Percentiles rank a stretch among this genome's conserved stretches.
Conservation (phyloP, 2,113 vertebrate genomes). For the Dipodomys stephensi region DNA sequence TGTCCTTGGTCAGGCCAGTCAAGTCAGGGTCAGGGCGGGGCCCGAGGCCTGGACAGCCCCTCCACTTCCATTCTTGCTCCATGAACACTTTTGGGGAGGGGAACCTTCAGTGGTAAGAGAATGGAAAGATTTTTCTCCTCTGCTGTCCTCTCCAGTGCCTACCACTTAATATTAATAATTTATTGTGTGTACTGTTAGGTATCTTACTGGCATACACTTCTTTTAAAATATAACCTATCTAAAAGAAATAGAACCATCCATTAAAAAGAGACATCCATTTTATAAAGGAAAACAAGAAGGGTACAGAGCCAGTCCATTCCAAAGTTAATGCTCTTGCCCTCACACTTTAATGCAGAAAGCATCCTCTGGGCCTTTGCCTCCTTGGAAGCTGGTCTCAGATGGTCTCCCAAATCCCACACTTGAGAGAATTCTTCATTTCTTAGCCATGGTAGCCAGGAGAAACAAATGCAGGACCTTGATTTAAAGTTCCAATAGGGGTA, state of each 20-base stretch:
- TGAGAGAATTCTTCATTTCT: not conserved
- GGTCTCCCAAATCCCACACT: not conserved
- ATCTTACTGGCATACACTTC: not conserved
- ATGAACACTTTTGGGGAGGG: not conserved
- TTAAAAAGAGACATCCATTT: not conserved
- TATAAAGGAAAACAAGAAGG: not conserved
- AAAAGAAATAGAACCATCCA: conserved; percentile 27
- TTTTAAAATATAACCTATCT: conserved; percentile 5
- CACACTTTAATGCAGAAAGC: not conserved
- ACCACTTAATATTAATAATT: conserved; percentile 35
- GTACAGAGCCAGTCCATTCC: not conserved
- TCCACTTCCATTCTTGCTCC: not conserved
- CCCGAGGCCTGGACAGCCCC: not conserved
- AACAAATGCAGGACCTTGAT: not conserved
- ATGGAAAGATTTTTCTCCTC: not conserved
- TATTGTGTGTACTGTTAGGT: not conserved
- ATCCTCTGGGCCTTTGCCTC: not conserved
- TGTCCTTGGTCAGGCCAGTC: conserved; percentile 51
- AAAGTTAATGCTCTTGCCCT: not conserved
- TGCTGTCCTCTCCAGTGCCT: not conserved
- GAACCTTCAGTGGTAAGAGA: conserved; percentile 34
- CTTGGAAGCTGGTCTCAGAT: not conserved
- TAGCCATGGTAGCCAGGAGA: conserved; percentile 12
- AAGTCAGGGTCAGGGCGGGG: not conserved
- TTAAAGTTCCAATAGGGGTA: not conserved